Evolutionary conservation across 2,888 invertebrate genomes (phyloP).

Genomic region (Chloromyia formosa): DNA sequence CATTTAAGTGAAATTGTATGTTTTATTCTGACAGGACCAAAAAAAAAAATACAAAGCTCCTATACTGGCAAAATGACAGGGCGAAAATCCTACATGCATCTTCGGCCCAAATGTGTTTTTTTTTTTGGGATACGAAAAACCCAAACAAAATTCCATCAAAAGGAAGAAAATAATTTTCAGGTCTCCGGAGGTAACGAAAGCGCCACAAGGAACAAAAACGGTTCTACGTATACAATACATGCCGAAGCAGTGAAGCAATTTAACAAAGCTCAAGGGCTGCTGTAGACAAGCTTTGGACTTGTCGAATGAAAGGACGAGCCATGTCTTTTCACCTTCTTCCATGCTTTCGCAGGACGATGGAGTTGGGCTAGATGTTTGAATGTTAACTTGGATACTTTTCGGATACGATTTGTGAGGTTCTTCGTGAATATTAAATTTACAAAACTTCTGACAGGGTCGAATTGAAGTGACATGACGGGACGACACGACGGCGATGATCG

Average conservation of each 20-base stretch:
- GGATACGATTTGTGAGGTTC: no score
- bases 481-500: no score
- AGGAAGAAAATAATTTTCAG: slow-evolving; percentile 20
- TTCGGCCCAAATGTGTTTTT: not conserved
- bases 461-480: no score
- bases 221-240: not conserved
- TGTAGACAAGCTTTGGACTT: not conserved
- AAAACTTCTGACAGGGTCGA: no score
- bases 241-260: slow-evolving; percentile 14
- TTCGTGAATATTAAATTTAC: no score
- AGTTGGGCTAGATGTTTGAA: no score
- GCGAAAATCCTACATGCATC: no score
- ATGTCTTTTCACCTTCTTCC: not conserved
- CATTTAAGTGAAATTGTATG: slow-evolving; percentile 12
- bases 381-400: no score
- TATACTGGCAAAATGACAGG: not conserved
- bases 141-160: slow-evolving; percentile 43
- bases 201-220: slow-evolving; percentile 2
- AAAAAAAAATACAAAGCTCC: not conserved
- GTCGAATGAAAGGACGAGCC: not conserved
- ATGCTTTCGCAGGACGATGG: not conserved
- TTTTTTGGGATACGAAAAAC: slow-evolving; percentile 34
- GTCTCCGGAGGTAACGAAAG: slow-evolving; percentile 22
- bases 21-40: not conserved
- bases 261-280: slow-evolving; percentile 4